Percentiles rank a stretch among this genome's conserved stretches.
These are phyloP conservation scores for Kryptolebias marmoratus DNA, from an alignment of 2,113 vertebrate genomes.

Conservation along the genomic window DNA sequence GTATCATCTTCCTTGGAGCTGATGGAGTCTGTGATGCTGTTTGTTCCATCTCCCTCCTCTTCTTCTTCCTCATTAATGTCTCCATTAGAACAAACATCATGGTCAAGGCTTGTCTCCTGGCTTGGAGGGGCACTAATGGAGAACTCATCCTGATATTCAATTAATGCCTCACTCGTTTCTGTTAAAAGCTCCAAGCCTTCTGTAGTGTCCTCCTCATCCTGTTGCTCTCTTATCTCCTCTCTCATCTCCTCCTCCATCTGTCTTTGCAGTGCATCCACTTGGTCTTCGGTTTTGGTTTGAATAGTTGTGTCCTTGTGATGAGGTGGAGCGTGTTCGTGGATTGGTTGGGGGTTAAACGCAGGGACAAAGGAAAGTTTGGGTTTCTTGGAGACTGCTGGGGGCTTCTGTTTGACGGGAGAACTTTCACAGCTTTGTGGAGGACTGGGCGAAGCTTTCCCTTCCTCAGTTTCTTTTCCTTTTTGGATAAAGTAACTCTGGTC, in stretches of 20 bases:
- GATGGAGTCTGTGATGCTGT: slow-evolving; percentile 69
- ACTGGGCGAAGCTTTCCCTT: slow-evolving; percentile 36
- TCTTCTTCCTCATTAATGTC: slow-evolving; percentile 59
- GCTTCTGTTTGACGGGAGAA: slow-evolving; percentile 85
- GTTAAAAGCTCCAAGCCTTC: slow-evolving; percentile 70
- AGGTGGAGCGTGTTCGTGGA: slow-evolving; percentile 17
- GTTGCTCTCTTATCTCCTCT: slow-evolving; percentile 49
- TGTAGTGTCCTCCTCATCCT: slow-evolving; percentile 62
- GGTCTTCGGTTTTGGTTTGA: slow-evolving; percentile 35
- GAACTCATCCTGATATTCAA: slow-evolving; percentile 57
- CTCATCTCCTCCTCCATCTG: slow-evolving; percentile 54
- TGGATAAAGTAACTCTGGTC: slow-evolving; percentile 23
- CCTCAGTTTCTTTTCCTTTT: slow-evolving; percentile 39
- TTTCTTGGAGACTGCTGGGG: slow-evolving; percentile 91
- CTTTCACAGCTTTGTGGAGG: slow-evolving; percentile 59
- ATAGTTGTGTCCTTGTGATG: slow-evolving; percentile 16
- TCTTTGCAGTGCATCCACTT: slow-evolving; percentile 41
- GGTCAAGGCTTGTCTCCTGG: slow-evolving; percentile 61
- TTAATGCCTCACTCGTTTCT: slow-evolving; percentile 74
- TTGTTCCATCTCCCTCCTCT: slow-evolving; percentile 74
- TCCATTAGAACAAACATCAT: slow-evolving; percentile 66
- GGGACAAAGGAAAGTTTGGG: slow-evolving; percentile 87
- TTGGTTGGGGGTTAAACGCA: slow-evolving; percentile 47
- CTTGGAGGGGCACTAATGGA: not conserved
- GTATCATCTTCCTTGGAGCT: slow-evolving; percentile 79